A percentile compares a stretch with the other conserved stretches of the same genome.
phyloP scores from a whole-genome alignment of 2,888 invertebrate species.

The Limnephilus marmoratus region DNA sequence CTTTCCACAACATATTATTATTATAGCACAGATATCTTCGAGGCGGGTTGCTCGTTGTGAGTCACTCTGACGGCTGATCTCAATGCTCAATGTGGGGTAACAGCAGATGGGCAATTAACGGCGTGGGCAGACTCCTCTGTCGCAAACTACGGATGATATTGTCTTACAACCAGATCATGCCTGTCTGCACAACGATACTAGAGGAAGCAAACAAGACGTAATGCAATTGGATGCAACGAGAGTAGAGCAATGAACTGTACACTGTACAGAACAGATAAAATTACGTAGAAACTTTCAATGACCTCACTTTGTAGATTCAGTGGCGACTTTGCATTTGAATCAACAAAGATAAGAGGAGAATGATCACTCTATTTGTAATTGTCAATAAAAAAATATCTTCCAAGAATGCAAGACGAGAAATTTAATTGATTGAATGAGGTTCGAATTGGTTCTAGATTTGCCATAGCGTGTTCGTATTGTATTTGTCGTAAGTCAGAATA shows the following conservation, averaged over 20 bases:
- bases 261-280: not conserved
- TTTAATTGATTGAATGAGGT: not conserved
- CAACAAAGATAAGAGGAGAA: not conserved
- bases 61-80: constrained; percentile 11
- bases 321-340: not conserved
- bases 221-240: not conserved
- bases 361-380: not conserved
- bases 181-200: not conserved
- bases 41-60: not conserved
- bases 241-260: not conserved
- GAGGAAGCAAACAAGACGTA: constrained; percentile 4
- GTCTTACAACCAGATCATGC: not conserved
- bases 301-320: not conserved
- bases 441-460: not conserved
- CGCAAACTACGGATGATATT: constrained; percentile 12
- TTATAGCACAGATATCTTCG: not conserved
- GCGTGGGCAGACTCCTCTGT: constrained; percentile 18
- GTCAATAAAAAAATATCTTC: not conserved
- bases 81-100: constrained; percentile 23
- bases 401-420: not conserved
- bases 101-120: constrained; percentile 22
- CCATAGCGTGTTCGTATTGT: not conserved
- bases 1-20: constrained; percentile 6
- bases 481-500: not conserved
- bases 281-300: not conserved